Evolutionary conservation across 2,113 vertebrate genomes (phyloP), one percentile per base, ranked within the genome.

Genomic region (Chloroceryle aenea): DNA sequence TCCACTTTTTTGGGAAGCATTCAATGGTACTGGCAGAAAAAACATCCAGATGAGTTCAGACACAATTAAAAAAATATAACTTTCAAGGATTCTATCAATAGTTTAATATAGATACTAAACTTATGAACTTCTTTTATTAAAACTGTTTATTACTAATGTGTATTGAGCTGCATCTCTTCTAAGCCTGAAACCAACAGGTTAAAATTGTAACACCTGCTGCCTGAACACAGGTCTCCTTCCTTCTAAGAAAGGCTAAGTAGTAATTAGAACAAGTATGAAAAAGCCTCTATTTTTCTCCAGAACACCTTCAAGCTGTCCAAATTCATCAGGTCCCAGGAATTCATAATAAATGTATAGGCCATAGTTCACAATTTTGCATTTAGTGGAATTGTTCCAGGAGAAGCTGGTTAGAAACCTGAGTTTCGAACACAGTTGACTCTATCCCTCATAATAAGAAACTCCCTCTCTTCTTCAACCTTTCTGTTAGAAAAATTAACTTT

Each of bases 251-350:
- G 30, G 19, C 48, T 77, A 90, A 93, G 36, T 17, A 68, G 63
- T 45, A 84, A 81, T 80, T 71, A 90, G 47, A 79, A 75, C 22
- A 55, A 81, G 8, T 18, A 73, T 34, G 61, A 48, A 84, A 69
- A 89, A 61, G 19, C 30, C 75, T 58, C 64, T 56, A 20, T 52
- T 94, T 88, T 81, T 74, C 56, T 84, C 64, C 80, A 85, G 61
- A 89, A 90, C 42, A 87, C 14, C 38, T 90, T 62, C 77, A 87
- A 91, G 62, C 67, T 96, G 91, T 80, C 67, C 42, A 96, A 87
- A 86, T 13, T 84, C 52, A 94, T 90, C 79, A 93, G 30, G 17
- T 84, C 69, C 30, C 71, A 81, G 81, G 53, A 92, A 89, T 87
- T 78, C 6, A 34, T 78, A 88, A 80, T n/a, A 92, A 84, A 84